Evolutionary conservation across 2,888 invertebrate genomes (phyloP).

Genomic region (Omphaloscelis lunosa): DNA sequence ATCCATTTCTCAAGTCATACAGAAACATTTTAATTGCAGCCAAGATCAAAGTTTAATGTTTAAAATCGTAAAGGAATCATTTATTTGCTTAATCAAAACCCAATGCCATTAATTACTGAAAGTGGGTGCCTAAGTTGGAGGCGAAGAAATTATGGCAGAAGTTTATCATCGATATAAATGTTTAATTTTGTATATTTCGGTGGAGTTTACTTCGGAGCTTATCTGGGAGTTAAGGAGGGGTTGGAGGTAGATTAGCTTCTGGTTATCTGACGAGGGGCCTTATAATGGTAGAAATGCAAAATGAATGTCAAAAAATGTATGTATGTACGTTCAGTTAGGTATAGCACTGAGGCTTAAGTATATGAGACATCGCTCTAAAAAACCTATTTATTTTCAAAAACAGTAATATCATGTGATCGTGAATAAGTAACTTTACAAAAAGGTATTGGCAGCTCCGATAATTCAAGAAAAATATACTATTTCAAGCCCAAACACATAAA

Average conservation of each 20-base stretch:
- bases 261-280: slow-evolving; percentile 39
- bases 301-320: background rate
- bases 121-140: slow-evolving; percentile 73
- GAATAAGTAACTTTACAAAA: slow-evolving; percentile 8
- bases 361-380: background rate
- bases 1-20: slow-evolving; percentile 72
- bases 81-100: slow-evolving; percentile 83
- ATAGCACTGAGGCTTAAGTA: background rate
- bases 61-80: slow-evolving; percentile 78
- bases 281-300: background rate
- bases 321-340: background rate
- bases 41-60: slow-evolving; percentile 72
- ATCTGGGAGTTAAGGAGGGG: slow-evolving; percentile 26
- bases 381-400: background rate
- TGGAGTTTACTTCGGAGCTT: slow-evolving; percentile 52
- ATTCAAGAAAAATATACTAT: slow-evolving; percentile 4
- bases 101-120: slow-evolving; percentile 81
- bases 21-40: slow-evolving; percentile 73
- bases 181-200: slow-evolving; percentile 67
- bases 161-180: slow-evolving; percentile 76
- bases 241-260: slow-evolving; percentile 23
- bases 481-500: slow-evolving; percentile 24
- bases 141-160: slow-evolving; percentile 78
- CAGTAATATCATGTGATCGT: background rate
- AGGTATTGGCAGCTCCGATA: slow-evolving; percentile 1